phyloP scores from a whole-genome alignment of 2,113 vertebrate genomes.

The Triplophysa rosa region DNA sequence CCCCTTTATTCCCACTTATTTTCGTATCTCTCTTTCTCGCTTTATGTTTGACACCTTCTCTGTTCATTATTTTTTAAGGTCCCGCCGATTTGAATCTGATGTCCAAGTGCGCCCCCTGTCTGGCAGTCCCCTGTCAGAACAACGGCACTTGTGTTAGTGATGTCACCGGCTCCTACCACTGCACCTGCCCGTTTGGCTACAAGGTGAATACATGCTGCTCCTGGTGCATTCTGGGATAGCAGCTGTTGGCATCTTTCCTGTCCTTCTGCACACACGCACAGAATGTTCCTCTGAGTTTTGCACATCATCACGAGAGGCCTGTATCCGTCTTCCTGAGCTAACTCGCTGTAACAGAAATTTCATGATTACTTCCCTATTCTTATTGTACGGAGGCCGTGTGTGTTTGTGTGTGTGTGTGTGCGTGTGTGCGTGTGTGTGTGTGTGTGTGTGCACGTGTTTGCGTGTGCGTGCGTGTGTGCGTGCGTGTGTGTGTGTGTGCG shows the following conservation, averaged over 20 bases:
- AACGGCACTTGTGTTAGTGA: constrained; percentile 89
- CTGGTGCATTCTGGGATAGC: neutral
- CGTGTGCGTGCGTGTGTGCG: constrained; percentile 8
- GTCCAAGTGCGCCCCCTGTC: constrained; percentile 93
- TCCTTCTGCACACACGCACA: neutral
- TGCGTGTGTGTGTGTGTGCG: constrained; percentile 23
- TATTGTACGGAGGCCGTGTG: constrained; percentile 9
- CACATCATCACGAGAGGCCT: constrained; percentile 34
- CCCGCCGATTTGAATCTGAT: constrained; percentile 81
- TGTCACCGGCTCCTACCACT: constrained; percentile 81
- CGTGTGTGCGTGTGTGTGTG: constrained; percentile 17
- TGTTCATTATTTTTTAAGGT: constrained; percentile 69
- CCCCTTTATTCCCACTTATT: neutral
- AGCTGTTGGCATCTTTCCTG: neutral
- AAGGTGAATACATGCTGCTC: constrained; percentile 78
- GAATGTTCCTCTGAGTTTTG: constrained; percentile 35
- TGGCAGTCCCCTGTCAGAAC: constrained; percentile 88
- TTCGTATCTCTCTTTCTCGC: neutral
- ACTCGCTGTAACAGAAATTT: constrained; percentile 43
- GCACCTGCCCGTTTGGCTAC: constrained; percentile 89
- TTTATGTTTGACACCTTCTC: constrained; percentile 9
- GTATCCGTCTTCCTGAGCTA: constrained; percentile 48
- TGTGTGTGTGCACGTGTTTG: constrained; percentile 32
- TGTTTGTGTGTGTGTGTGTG: neutral
- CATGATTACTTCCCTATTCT: constrained; percentile 23